phyloP scores from a whole-genome alignment of 2,113 vertebrate species.

The Myiagra hebetior region DNA sequence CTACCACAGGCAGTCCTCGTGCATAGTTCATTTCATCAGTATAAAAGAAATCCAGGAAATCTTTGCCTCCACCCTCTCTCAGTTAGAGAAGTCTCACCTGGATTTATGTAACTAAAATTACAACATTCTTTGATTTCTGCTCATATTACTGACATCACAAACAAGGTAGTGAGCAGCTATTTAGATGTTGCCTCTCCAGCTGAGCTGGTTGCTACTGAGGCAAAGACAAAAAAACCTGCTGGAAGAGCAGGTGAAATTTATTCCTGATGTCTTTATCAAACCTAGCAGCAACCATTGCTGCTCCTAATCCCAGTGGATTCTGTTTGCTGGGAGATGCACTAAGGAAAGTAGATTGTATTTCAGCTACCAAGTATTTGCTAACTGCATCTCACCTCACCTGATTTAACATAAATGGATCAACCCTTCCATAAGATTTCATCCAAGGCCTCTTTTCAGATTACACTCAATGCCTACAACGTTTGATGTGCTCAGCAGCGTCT shows the following conservation, averaged over 20 bases:
- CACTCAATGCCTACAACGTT: neutral
- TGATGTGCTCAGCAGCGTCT: neutral
- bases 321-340: neutral
- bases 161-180: neutral
- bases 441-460: neutral
- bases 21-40: neutral
- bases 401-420: neutral
- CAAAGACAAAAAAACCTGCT: neutral
- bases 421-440: neutral
- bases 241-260: neutral
- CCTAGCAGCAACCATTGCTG: neutral
- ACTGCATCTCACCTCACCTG: neutral
- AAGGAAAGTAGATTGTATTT: neutral
- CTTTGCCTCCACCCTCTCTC: neutral
- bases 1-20: rapidly evolving
- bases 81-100: neutral
- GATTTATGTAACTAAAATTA: neutral
- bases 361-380: neutral
- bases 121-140: neutral
- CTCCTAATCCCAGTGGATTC: neutral
- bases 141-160: neutral
- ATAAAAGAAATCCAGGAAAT: neutral
- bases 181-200: neutral
- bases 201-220: neutral
- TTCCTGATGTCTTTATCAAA: neutral